phyloP scores from a whole-genome alignment of 2,113 vertebrate species.

The Chaetorhynchus papuensis region DNA sequence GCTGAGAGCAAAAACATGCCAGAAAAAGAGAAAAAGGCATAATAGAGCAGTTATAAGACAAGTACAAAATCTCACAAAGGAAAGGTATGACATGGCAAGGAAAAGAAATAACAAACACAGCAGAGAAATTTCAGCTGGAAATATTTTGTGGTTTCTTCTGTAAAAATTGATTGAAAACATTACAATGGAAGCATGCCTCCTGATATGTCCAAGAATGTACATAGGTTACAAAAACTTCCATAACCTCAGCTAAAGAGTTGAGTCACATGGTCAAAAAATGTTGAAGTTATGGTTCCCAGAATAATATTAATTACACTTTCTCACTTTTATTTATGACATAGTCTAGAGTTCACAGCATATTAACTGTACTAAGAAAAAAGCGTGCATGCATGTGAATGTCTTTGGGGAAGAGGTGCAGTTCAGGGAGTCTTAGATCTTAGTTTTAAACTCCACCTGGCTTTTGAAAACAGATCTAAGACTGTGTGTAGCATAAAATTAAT shows the following conservation, averaged over 20 bases:
- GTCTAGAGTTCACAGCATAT: not conserved
- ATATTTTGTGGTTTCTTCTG: not conserved
- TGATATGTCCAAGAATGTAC: not conserved
- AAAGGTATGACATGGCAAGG: not conserved
- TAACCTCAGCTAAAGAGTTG: not conserved
- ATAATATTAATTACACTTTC: not conserved
- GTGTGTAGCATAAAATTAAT: not conserved
- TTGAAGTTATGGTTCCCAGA: not conserved
- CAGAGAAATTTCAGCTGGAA: not conserved
- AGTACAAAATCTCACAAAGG: not conserved
- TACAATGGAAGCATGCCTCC: not conserved
- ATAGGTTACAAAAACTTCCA: not conserved
- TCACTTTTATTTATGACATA: not conserved
- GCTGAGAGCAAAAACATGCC: not conserved
- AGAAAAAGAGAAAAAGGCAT: not conserved
- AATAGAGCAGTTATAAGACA: not conserved
- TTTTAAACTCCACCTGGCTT: not conserved
- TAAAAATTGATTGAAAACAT: not conserved
- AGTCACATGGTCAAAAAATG: not conserved
- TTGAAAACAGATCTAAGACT: slow-evolving; percentile 5
- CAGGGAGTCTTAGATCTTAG: not conserved
- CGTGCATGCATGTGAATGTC: not conserved
- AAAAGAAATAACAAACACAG: not conserved
- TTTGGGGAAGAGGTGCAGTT: not conserved
- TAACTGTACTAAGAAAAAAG: not conserved